A percentile compares a stretch with the other conserved stretches of the same genome.
Conservation (phyloP, 1,140 invertebrate species). For the Lamellibrachia luymesi region DNA sequence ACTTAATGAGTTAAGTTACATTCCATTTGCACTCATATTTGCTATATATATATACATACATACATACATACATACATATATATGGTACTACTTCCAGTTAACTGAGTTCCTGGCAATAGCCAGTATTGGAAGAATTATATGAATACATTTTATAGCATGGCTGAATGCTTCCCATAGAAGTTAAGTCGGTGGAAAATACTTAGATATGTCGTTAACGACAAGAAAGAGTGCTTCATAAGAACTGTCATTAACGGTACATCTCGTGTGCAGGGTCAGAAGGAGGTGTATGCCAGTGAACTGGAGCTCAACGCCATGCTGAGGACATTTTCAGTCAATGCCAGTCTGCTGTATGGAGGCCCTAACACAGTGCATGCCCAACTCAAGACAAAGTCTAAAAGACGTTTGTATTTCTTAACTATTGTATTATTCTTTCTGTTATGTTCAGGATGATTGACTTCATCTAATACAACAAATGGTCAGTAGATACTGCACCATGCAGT, state of each 20-base stretch:
- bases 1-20: too few relatives aligned
- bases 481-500: not conserved
- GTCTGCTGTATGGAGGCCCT: constrained; percentile 51
- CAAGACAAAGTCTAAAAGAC: constrained; percentile 53
- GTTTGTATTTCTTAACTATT: constrained; percentile 31
- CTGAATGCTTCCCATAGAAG: too few relatives aligned
- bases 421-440: not conserved
- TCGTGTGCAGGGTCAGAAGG: constrained; percentile 24
- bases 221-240: constrained; percentile 4
- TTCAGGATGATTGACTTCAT: not conserved
- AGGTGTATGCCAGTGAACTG: constrained; percentile 50
- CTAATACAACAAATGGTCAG: not conserved
- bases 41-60: too few relatives aligned
- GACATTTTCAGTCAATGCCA: constrained; percentile 53
- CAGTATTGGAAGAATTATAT: too few relatives aligned
- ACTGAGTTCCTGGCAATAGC: too few relatives aligned
- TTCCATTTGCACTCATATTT: too few relatives aligned
- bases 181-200: not conserved
- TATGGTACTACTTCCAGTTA: too few relatives aligned
- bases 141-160: too few relatives aligned
- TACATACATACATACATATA: too few relatives aligned
- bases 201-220: not conserved
- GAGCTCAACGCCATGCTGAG: constrained; percentile 54
- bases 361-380: constrained; percentile 55
- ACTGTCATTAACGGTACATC: not conserved